A percentile compares a stretch with the other conserved stretches of the same genome.
These are phyloP conservation scores for Chymomyza amoena DNA, from an alignment of 2,888 invertebrate genomes.

Conservation along the genomic window DNA sequence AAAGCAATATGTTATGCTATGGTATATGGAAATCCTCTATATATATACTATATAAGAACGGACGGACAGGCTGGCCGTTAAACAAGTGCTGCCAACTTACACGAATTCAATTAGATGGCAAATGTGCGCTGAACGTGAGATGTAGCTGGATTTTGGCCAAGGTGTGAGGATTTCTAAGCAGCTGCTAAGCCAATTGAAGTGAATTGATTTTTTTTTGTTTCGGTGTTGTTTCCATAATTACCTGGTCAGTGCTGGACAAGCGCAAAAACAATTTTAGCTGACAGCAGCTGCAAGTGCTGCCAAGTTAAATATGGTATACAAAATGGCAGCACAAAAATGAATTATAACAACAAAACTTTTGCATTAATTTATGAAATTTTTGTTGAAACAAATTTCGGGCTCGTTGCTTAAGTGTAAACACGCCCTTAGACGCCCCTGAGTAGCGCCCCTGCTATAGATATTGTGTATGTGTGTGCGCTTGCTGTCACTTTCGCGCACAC, in stretches of 20 bases:
- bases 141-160: slow-evolving; percentile 11
- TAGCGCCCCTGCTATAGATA: slow-evolving; percentile 10
- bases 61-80: slow-evolving; percentile 18
- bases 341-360: slow-evolving; percentile 29
- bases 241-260: neutral
- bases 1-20: slow-evolving; percentile 5
- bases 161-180: slow-evolving; percentile 52
- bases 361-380: slow-evolving; percentile 69
- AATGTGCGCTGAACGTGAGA: slow-evolving; percentile 36
- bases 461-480: slow-evolving; percentile 3
- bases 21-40: no score
- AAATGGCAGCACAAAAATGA: slow-evolving; percentile 26
- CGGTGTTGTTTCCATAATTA: neutral
- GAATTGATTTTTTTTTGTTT: slow-evolving; percentile 30
- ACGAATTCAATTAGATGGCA: slow-evolving; percentile 68
- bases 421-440: slow-evolving; percentile 2
- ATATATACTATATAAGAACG: no score
- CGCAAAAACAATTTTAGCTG: neutral
- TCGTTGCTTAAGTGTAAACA: slow-evolving; percentile 45
- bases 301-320: neutral
- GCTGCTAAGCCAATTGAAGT: slow-evolving; percentile 24
- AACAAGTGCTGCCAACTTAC: slow-evolving; percentile 53
- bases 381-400: slow-evolving; percentile 67
- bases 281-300: neutral
- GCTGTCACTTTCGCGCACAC: slow-evolving; percentile 62